Evolutionary conservation across 2,113 vertebrate species (phyloP), one percentile per base, ranked within the genome.

Genomic region (Crotalus horridus): DNA sequence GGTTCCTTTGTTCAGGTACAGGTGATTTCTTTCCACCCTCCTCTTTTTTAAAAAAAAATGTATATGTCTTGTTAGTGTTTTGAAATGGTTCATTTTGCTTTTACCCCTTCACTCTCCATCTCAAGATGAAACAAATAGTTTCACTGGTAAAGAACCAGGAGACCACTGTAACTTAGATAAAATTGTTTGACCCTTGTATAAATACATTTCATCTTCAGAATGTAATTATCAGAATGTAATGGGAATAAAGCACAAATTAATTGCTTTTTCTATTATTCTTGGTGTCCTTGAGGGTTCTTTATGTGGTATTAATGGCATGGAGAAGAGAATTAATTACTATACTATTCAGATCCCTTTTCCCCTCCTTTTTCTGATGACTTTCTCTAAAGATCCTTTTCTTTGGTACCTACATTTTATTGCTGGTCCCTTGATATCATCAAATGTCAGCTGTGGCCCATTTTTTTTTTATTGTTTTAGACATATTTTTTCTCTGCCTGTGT

Each of bases 211-310:
- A 94, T 96, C 87, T 92, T 90, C 20, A 89, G 95, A 96, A 92
- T 91, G 85, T 94, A 97, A 96, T 97, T 96, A 97, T 95, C 89
- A 91, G 39, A 94, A 29, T 1, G 93, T 96, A 96, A 96, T 94
- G 93, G 96, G 94, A 97, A 95, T 29, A 95, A 96, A 96, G 89
- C 46, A 24, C 90, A 95, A 92, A 95, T 95, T 97, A 97, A 97
- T 96, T 96, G 48, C 81, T 69, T 94, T 93, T 95, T 95, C 87
- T 94, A 0, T 94, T 92, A 92, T 94, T 95, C 54, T 48, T 48
- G 0, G 29, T 96, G 93, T 93, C 93, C 94, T 96, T 96, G 95
- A 95, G 55, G 43, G 59, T 0, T 64, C 51, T 95, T 95, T 91
- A 59, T 95, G 93, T 95, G 51, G 92, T 94, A 96, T 93, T 93